These are phyloP conservation scores for Microplitis mediator DNA, from an alignment of 1,140 invertebrate species.

Conservation along the genomic window DNA sequence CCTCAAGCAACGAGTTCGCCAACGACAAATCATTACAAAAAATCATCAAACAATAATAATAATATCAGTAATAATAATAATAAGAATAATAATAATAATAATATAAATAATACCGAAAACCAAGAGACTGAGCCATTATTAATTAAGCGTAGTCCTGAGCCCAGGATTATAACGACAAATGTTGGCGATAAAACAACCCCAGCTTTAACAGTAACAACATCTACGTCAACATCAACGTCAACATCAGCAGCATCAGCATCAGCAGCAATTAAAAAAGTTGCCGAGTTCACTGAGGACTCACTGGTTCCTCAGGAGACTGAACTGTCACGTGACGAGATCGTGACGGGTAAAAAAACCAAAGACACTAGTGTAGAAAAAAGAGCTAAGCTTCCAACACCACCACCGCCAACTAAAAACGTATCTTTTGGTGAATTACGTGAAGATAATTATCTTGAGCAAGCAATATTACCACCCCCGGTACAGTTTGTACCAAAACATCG, in stretches of 20 bases:
- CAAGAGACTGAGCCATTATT: constrained; percentile 42
- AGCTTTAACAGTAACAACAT: no score
- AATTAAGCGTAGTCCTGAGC: constrained; percentile 42
- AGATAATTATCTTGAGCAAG: constrained; percentile 50
- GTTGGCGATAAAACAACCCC: constrained; percentile 31
- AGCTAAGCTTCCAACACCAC: constrained; percentile 52
- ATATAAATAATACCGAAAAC: constrained; percentile 33
- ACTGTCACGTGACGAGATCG: constrained; percentile 36
- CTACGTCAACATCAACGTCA: no score
- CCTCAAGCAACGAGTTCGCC: constrained; percentile 25
- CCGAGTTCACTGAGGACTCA: constrained; percentile 37
- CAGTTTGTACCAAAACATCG: constrained; percentile 58
- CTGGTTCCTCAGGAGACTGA: constrained; percentile 47
- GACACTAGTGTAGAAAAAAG: constrained; percentile 38
- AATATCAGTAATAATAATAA: neutral
- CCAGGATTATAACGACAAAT: constrained; percentile 2
- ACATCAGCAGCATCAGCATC: no score
- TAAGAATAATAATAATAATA: constrained; percentile 32
- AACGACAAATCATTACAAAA: no score
- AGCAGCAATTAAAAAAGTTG: no score
- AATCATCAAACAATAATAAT: no score
- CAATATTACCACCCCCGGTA: constrained; percentile 53
- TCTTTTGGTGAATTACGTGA: constrained; percentile 58
- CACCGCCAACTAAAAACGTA: constrained; percentile 55
- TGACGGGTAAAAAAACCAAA: constrained; percentile 7